A percentile compares a stretch with the other conserved stretches of the same genome.
These are phyloP conservation scores for Zaprionus kolodkinae DNA, from an alignment of 1,140 invertebrate species.

Conservation along the genomic window DNA sequence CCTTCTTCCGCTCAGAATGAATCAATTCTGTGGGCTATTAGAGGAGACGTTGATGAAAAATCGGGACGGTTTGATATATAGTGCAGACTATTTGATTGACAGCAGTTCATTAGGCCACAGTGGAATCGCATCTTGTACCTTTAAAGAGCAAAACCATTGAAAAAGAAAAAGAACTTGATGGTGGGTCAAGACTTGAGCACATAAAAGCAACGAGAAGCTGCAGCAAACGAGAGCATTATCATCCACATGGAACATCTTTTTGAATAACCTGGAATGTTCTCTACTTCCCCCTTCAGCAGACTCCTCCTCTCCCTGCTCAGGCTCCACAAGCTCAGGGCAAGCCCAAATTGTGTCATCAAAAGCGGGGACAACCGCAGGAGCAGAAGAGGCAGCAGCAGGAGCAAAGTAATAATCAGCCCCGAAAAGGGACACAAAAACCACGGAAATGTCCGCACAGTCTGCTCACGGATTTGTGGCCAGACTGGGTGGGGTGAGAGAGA, in stretches of 20 bases:
- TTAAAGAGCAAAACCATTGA: background rate
- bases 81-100: constrained; percentile 1
- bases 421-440: constrained; percentile 44
- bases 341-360: constrained; percentile 45
- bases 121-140: background rate
- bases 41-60: background rate
- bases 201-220: background rate
- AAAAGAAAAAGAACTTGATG: background rate
- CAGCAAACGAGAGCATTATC: background rate
- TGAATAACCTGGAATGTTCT: background rate
- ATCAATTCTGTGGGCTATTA: constrained; percentile 19
- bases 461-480: constrained; percentile 3
- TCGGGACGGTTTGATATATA: background rate
- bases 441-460: constrained; percentile 16
- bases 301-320: background rate
- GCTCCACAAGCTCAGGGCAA: background rate
- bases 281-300: background rate
- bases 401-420: constrained; percentile 35
- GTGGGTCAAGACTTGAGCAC: background rate
- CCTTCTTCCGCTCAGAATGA: background rate
- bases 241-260: constrained; percentile 3
- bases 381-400: background rate
- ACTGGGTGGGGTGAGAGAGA: background rate
- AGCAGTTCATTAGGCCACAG: background rate
- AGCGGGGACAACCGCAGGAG: constrained; percentile 18